A percentile compares a stretch with the other conserved stretches of the same genome.
Conservation (phyloP, 1,140 invertebrate genomes). For the Drosophila serrata region DNA sequence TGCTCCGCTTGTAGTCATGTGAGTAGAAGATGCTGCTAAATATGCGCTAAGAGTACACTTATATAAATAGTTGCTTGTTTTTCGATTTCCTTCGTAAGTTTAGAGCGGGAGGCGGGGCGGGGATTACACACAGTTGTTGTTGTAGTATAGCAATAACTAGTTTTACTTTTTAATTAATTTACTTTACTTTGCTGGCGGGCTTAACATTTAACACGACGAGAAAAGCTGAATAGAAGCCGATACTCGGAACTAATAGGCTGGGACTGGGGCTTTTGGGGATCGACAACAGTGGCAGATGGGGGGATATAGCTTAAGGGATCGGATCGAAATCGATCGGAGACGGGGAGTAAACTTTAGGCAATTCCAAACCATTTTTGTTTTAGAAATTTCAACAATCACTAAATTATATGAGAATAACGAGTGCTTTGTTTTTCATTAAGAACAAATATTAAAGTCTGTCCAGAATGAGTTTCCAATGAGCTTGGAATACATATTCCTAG, state of each 20-base stretch:
- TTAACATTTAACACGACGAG: slow-evolving; percentile 80
- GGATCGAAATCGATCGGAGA: slow-evolving; percentile 7
- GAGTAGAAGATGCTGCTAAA: slow-evolving; percentile 81
- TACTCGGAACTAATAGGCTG: slow-evolving; percentile 46
- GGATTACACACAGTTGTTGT: slow-evolving; percentile 56
- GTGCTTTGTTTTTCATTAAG: not conserved
- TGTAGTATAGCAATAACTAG: slow-evolving; percentile 73
- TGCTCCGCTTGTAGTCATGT: slow-evolving; percentile 68
- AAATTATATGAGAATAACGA: slow-evolving; percentile 8
- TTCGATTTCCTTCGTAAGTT: slow-evolving; percentile 24
- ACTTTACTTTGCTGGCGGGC: slow-evolving; percentile 56
- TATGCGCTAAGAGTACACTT: slow-evolving; percentile 81
- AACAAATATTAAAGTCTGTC: not conserved
- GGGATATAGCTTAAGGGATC: slow-evolving; percentile 37
- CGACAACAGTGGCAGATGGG: slow-evolving; percentile 62
- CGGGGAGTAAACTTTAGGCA: slow-evolving; percentile 4
- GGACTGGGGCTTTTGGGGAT: slow-evolving; percentile 8
- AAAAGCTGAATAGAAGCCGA: slow-evolving; percentile 64
- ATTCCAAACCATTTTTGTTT: not conserved
- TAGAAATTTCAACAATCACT: not conserved
- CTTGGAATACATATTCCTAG: not conserved
- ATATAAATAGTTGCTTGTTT: slow-evolving; percentile 60
- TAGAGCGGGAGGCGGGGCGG: slow-evolving; percentile 37
- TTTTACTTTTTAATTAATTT: slow-evolving; percentile 50
- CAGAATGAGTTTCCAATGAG: not conserved